These are phyloP conservation scores for Grammomys dolichurus DNA, from an alignment of 2,113 vertebrate species.

Conservation along the genomic window DNA sequence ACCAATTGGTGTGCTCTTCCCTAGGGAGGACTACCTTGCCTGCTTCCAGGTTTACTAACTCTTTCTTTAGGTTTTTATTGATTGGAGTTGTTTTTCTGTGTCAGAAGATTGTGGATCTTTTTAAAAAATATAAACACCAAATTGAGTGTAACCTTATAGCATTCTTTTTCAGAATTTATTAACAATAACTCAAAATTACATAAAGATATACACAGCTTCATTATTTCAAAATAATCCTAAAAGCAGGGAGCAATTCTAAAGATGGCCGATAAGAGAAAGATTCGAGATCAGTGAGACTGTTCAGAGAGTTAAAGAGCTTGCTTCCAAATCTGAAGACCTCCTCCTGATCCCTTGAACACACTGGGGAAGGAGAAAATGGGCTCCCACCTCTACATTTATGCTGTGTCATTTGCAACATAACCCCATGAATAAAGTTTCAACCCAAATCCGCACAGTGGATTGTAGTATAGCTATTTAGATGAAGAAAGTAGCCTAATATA, in stretches of 20 bases:
- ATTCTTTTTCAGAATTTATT: not conserved
- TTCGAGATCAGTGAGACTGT: not conserved
- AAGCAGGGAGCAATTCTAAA: not conserved
- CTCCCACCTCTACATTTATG: not conserved
- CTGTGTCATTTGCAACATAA: not conserved
- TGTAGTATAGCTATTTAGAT: not conserved
- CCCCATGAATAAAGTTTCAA: not conserved
- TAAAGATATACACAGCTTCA: not conserved
- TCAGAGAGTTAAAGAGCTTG: not conserved
- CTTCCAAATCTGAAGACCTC: not conserved
- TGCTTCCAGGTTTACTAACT: not conserved
- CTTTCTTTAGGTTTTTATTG: not conserved
- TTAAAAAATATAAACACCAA: not conserved
- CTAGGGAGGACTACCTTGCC: not conserved
- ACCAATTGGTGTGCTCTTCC: not conserved
- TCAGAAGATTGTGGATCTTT: not conserved
- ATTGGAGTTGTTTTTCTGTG: not conserved
- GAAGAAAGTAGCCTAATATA: not conserved
- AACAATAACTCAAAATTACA: not conserved
- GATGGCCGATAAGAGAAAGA: not conserved
- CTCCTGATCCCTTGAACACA: not conserved
- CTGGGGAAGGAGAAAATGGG: not conserved
- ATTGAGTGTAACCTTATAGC: not conserved
- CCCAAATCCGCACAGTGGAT: not conserved
- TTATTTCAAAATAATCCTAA: not conserved